Evolutionary conservation across 2,113 vertebrate species (phyloP).

Genomic region (Acrocephalus kingi): DNA sequence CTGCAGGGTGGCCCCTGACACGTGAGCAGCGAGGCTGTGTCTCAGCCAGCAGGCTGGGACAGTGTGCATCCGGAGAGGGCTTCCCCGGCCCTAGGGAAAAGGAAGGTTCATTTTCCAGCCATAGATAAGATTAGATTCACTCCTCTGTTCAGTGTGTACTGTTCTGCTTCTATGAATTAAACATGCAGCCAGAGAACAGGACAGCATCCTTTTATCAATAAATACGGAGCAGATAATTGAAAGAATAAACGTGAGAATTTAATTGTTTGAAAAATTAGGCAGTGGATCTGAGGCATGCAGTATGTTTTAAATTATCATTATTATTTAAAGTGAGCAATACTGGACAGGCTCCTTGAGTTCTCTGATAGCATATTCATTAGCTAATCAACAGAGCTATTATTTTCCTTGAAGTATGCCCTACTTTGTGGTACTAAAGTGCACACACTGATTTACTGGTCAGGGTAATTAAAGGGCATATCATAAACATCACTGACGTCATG

Average conservation of each 20-base stretch:
- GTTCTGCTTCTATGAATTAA: background rate
- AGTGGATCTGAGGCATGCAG: background rate
- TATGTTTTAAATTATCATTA: background rate
- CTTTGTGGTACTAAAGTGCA: conserved; percentile 40
- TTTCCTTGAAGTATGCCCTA: conserved; percentile 39
- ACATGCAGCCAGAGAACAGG: background rate
- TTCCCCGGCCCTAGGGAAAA: accelerated
- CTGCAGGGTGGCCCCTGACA: background rate
- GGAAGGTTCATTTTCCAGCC: background rate
- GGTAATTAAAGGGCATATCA: conserved; percentile 41
- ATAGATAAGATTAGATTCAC: background rate
- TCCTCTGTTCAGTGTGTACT: background rate
- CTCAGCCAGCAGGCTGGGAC: background rate
- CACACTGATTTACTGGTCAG: conserved; percentile 22
- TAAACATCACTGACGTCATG: conserved; percentile 43
- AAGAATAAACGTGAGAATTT: background rate
- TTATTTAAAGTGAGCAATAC: background rate
- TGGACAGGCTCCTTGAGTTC: background rate
- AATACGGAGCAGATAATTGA: background rate
- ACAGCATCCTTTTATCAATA: background rate
- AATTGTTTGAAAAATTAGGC: background rate
- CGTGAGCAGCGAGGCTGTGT: accelerated
- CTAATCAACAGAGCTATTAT: conserved; percentile 13
- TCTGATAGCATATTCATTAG: conserved; percentile 33
- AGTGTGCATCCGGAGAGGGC: background rate